Base-by-base conservation (phyloP, 2,113 vertebrate genomes). In the Carassius auratus region DNA sequence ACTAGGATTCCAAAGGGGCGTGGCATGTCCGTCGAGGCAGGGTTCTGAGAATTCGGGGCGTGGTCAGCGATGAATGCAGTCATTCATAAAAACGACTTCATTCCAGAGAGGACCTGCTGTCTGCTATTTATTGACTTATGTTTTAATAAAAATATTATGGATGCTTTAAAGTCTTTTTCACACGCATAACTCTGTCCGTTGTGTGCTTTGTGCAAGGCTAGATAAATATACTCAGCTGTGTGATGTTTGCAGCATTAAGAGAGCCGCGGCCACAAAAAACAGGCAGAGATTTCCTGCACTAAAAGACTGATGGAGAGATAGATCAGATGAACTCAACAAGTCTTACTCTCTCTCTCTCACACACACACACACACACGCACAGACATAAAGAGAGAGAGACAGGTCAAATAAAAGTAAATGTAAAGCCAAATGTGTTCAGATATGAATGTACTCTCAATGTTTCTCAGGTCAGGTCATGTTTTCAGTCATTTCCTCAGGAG, bases 11-110 rank as follows among this genome's bases (percentile, higher is more conserved):
- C 64, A 81, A 84, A 69, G 1, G 52, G 61, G 74, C 55, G 71
- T 55, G 81, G 80, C 15, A 57, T 30, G n/a, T 4, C 5, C 0
- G 3, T 3, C 17, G 5, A 10, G 19, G 50, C 57, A 3, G 57
- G 1, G 42, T 23, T 75, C 5, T 26, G 57, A 1, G 10, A 26
- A 36, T 82, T 68, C 68, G 86, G 77, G 93, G 94, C 91, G 94
- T 92, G 93, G 90, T 42, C 89, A 64, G 0, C 0, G 73, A 95
- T 95, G 94, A 95, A 96, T 94, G 90, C 92, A 88, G 87, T 95
- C 95, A 96, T 96, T 96, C 95, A 95, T 94, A 94, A 95, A 95
- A 94, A 91, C 84, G 89, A 91, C 91, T 92, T 92, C 92, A 94
- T 94, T 94, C 93, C 93, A 89, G 81, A 91, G 91, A 91, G 62